Base-by-base conservation (phyloP, 2,888 invertebrate genomes). In the Oegoconia quadripuncta region DNA sequence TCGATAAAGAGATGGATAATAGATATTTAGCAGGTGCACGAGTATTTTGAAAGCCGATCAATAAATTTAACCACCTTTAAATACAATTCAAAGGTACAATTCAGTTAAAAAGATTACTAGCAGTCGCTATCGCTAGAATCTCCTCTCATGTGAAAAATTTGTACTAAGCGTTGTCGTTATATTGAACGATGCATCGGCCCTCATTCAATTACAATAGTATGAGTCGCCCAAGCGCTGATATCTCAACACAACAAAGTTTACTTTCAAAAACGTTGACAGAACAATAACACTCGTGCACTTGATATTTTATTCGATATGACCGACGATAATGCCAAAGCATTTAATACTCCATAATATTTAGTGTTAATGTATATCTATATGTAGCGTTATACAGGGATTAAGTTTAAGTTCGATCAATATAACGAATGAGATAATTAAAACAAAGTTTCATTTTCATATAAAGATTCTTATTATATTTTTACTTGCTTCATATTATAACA, bases 321-420 rank as follows among this genome's bases (percentile, higher is more conserved):
- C 26, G 17, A 30, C 26, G 18, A 36, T 25, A n/a, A 65, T 69
- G 62, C 74, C 74, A 75, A 74, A 75, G 74, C 59, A 64, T 61
- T 54, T 65, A 61, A 67, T 66, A 67, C 62, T 62, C 59, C 60
- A 33, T 7, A 52, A 16, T 45, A 48, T 37, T 43, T 50, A 61
- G 55, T 41, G 7, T 47, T 48, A 60, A 61, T 55, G 30, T 18
- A 13, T 34, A 22, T 8, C 32, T 39, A 29, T 33, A 35, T 35
- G 11, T 28, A 15, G 13, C 13, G 31, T 23, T 33, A 20, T 33
- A 72, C 72, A 72, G 71, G 71, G 72, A 70, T 66, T 65, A 37
- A 59, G 39, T 56, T 26, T 65, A 60, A 64, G 59, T 48, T 43
- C 44, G 38, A 49, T 41, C 41, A 60, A 42, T 43, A 50, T 18